A percentile compares a stretch with the other conserved stretches of the same genome.
Evolutionary conservation across 1,140 invertebrate species (phyloP).

Genomic region (Zaprionus inermis): DNA sequence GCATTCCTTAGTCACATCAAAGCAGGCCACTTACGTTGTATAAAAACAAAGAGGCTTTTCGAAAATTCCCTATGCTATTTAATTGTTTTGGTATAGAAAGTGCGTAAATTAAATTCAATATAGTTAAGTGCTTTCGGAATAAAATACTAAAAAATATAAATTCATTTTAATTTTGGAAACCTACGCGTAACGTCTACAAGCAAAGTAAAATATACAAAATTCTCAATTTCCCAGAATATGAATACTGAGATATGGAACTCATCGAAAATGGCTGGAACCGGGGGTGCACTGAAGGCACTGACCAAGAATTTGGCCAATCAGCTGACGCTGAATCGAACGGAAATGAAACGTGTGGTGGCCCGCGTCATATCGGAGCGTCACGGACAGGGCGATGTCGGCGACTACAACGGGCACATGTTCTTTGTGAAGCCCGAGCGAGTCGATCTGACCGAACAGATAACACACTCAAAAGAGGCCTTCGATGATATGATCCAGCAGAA

Average conservation of each 20-base stretch:
- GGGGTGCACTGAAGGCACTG: slow-evolving; percentile 60
- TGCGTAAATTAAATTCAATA: background rate
- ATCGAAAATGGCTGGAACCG: slow-evolving; percentile 50
- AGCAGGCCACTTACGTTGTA: background rate
- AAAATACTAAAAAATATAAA: background rate
- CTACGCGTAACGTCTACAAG: background rate
- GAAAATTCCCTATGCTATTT: slow-evolving; percentile 13
- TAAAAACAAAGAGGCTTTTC: background rate
- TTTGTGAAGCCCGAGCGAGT: slow-evolving; percentile 60
- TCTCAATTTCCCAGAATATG: slow-evolving; percentile 3
- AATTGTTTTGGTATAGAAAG: slow-evolving; percentile 13
- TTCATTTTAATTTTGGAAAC: slow-evolving; percentile 4
- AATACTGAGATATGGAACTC: slow-evolving; percentile 56
- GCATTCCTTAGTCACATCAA: background rate
- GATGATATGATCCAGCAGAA: slow-evolving; percentile 56
- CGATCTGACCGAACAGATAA: slow-evolving; percentile 51
- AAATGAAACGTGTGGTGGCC: slow-evolving; percentile 68
- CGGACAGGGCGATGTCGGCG: slow-evolving; percentile 50
- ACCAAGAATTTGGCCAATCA: slow-evolving; percentile 64
- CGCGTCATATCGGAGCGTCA: slow-evolving; percentile 66
- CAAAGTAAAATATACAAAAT: slow-evolving; percentile 19
- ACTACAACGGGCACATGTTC: slow-evolving; percentile 67
- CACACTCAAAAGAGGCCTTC: slow-evolving; percentile 66
- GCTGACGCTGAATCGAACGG: slow-evolving; percentile 37
- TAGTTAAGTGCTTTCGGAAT: slow-evolving; percentile 12